These are phyloP conservation scores for Nettapus auritus DNA, from an alignment of 2,113 vertebrate genomes.

Conservation along the genomic window DNA sequence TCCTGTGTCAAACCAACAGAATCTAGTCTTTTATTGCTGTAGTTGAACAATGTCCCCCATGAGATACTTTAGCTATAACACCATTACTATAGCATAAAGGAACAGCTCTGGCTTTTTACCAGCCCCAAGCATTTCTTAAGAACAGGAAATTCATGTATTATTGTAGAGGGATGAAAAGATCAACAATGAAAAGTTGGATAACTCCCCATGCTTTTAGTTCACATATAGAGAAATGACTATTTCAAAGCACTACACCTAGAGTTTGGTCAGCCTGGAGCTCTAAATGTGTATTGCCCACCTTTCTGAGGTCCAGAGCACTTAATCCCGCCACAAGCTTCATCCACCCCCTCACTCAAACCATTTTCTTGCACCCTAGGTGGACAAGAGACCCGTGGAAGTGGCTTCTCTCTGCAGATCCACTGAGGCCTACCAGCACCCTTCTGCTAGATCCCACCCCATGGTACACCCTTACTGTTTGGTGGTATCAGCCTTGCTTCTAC, in stretches of 20 bases:
- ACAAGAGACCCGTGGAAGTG: background rate
- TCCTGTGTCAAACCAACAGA: fast-evolving
- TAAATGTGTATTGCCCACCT: background rate
- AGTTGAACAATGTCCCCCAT: background rate
- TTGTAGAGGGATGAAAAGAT: background rate
- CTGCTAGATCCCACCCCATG: background rate
- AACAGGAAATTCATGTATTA: background rate
- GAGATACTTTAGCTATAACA: background rate
- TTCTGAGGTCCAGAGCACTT: background rate
- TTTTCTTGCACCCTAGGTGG: background rate
- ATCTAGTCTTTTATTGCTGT: background rate
- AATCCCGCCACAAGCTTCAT: background rate
- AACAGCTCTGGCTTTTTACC: background rate
- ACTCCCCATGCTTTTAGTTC: background rate
- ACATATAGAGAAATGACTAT: background rate
- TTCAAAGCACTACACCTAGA: background rate
- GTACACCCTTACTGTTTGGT: too few species aligned
- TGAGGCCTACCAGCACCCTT: background rate
- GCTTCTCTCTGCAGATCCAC: background rate
- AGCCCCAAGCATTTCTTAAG: background rate
- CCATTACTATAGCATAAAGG: background rate
- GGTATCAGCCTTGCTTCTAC: background rate
- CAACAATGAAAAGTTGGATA: background rate
- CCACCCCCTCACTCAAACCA: background rate
- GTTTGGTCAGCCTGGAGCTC: background rate